Conservation (phyloP, 2,797 vertebrate genomes). For the Microctenopoma stevenorrisi region DNA sequence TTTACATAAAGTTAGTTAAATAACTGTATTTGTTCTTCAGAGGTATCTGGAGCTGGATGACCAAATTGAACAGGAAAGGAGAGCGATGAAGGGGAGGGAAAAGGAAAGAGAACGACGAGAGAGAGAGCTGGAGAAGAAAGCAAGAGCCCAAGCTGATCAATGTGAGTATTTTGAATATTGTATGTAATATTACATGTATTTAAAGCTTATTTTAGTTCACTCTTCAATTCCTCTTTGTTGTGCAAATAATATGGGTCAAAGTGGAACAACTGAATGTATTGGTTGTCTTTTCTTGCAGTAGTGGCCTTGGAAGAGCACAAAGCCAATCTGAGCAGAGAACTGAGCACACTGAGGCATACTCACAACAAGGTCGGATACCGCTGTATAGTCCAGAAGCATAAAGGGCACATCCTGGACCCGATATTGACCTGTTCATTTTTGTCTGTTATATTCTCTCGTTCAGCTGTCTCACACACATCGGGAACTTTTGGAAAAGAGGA, state of each 20-base stretch:
- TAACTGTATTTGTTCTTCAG: conserved; percentile 56
- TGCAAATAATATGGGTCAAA: not conserved
- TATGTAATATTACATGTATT: not conserved
- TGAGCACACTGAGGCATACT: conserved; percentile 75
- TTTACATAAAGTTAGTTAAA: not conserved
- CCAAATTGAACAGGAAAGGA: conserved; percentile 84
- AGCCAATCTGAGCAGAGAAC: conserved; percentile 74
- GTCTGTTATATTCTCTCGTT: conserved; percentile 10
- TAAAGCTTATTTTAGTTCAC: not conserved
- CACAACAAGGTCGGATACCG: conserved; percentile 81
- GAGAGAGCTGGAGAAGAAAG: conserved; percentile 84
- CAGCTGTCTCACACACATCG: conserved; percentile 77
- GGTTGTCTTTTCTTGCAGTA: conserved; percentile 70
- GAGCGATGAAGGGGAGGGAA: conserved; percentile 79
- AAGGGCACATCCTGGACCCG: not conserved
- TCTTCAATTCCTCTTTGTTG: not conserved
- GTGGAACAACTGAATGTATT: not conserved
- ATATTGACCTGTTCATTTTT: not conserved
- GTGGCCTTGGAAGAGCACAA: conserved; percentile 85
- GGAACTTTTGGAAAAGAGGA: conserved; percentile 82
- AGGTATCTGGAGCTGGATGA: conserved; percentile 85
- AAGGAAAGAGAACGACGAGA: conserved; percentile 81
- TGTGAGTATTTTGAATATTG: conserved; percentile 66
- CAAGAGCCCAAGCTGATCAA: conserved; percentile 85
- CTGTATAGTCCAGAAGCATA: not conserved